These are phyloP conservation scores for Lymantria monacha DNA, from an alignment of 2,888 invertebrate genomes.

Conservation along the genomic window DNA sequence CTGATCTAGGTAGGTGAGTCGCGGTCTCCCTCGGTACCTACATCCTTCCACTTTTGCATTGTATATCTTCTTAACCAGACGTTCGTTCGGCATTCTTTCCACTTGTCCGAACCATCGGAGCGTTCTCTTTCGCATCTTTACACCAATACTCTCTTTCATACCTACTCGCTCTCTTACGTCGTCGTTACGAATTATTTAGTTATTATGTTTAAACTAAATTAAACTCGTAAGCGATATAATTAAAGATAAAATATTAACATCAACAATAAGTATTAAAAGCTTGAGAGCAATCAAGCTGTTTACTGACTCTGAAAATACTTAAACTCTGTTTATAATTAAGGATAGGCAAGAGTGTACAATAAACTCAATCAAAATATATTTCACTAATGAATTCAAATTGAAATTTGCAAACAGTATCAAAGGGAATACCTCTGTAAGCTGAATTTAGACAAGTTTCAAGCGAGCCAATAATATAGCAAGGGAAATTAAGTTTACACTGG, in stretches of 20 bases:
- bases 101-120: no score
- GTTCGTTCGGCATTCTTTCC: no score
- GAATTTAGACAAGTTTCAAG: slow-evolving; percentile 18
- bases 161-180: no score
- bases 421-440: slow-evolving; percentile 19
- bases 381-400: slow-evolving; percentile 28
- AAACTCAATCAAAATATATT: slow-evolving; percentile 30
- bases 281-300: neutral
- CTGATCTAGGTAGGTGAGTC: no score
- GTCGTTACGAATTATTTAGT: no score
- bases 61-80: no score
- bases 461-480: neutral
- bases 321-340: slow-evolving; percentile 6
- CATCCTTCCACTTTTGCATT: no score
- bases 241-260: neutral
- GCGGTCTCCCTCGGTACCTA: no score
- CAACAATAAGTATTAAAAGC: neutral
- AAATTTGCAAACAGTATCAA: slow-evolving; percentile 31
- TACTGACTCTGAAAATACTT: neutral
- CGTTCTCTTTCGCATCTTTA: no score
- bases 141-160: no score
- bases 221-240: no score
- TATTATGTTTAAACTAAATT: no score
- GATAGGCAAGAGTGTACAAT: slow-evolving; percentile 9
- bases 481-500: neutral